Conservation (phyloP, 2,888 invertebrate species). For the Eudemis profundana region DNA sequence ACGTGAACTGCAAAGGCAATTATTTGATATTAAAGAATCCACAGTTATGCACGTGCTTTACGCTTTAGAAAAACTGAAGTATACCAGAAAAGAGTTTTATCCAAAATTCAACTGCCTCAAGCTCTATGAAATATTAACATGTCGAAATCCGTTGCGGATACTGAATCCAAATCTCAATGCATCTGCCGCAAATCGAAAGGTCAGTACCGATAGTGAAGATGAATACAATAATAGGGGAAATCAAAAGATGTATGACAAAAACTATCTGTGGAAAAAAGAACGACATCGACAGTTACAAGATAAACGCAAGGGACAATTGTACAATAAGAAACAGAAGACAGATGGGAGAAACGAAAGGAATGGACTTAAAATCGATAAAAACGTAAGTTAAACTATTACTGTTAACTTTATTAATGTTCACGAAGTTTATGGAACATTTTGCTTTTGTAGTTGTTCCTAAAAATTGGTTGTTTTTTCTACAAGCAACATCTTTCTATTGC, state of each 20-base stretch:
- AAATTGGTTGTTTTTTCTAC: too few species aligned
- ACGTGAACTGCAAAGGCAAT: constrained; percentile 86
- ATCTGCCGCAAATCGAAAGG: constrained; percentile 53
- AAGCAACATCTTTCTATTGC: too few species aligned
- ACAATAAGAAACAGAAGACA: constrained; percentile 63
- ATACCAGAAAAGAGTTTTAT: constrained; percentile 86
- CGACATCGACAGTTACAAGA: constrained; percentile 72
- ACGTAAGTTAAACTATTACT: constrained; percentile 69
- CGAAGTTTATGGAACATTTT: too few species aligned
- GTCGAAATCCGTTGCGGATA: constrained; percentile 80
- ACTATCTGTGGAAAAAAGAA: constrained; percentile 80
- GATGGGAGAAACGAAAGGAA: constrained; percentile 71
- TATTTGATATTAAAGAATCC: constrained; percentile 89
- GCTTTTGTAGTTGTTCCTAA: too few species aligned
- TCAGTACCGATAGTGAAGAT: constrained; percentile 75
- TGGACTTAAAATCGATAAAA: constrained; percentile 82
- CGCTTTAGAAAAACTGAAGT: constrained; percentile 88
- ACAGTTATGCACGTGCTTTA: constrained; percentile 89
- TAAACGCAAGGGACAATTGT: constrained; percentile 64
- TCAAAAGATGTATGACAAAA: constrained; percentile 80
- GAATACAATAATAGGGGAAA: constrained; percentile 76
- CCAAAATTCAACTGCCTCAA: constrained; percentile 86
- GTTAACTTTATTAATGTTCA: too few species aligned
- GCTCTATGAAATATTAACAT: constrained; percentile 85
- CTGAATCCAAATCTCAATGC: constrained; percentile 75